These are phyloP conservation scores for Sebastiscus tertius DNA, from an alignment of 2,797 vertebrate species.

Conservation along the genomic window DNA sequence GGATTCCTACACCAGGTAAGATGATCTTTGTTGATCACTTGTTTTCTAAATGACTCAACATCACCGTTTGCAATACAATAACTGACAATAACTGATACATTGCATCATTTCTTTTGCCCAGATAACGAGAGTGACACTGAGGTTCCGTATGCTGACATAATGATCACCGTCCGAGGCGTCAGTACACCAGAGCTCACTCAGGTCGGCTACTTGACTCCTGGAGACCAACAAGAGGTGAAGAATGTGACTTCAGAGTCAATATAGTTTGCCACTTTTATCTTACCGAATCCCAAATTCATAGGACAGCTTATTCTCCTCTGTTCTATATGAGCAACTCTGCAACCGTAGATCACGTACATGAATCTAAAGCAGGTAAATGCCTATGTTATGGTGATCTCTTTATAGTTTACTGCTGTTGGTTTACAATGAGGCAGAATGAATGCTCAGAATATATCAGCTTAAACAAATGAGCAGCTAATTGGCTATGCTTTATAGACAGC, in stretches of 20 bases:
- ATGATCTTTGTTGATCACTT: background rate
- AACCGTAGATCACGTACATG: background rate
- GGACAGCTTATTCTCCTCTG: background rate
- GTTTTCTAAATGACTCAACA: background rate
- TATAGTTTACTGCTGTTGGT: background rate
- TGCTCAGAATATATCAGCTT: background rate
- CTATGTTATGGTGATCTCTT: background rate
- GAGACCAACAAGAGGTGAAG: slow-evolving; percentile 75
- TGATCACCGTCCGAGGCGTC: slow-evolving; percentile 82
- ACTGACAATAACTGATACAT: background rate
- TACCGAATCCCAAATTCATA: background rate
- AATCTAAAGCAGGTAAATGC: background rate
- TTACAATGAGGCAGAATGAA: background rate
- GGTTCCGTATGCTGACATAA: slow-evolving; percentile 86
- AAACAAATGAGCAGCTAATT: background rate
- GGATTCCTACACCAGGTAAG: slow-evolving; percentile 66
- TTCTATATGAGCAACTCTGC: background rate
- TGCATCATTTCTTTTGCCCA: slow-evolving; percentile 35
- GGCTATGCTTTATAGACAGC: background rate
- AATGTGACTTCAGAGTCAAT: background rate
- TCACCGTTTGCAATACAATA: background rate
- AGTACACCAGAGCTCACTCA: slow-evolving; percentile 82
- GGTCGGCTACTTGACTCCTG: slow-evolving; percentile 58
- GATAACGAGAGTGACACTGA: slow-evolving; percentile 83
- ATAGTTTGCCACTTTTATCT: background rate